Percentiles rank a stretch among this genome's conserved stretches.
Evolutionary conservation across 64 coral and sea anemone genomes (phyloP).

Genomic region (Montipora efflorescens): DNA sequence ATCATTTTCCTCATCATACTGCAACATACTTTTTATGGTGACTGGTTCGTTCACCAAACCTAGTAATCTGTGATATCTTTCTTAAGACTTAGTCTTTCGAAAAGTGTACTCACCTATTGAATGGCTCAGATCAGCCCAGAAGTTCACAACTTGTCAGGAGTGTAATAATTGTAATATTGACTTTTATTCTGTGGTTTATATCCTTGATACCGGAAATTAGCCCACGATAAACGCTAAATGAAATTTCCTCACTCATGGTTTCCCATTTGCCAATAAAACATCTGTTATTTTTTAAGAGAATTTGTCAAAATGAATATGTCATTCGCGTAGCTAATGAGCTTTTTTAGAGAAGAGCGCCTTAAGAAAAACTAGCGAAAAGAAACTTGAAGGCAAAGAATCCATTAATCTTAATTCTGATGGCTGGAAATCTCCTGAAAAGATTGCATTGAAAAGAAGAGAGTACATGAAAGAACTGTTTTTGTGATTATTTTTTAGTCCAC

Average conservation of each 20-base stretch:
- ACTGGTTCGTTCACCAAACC: too few species aligned
- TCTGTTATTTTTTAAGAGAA: constrained; percentile 15
- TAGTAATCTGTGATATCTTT: too few species aligned
- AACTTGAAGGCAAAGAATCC: too few species aligned
- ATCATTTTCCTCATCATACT: too few species aligned
- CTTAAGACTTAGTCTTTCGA: too few species aligned
- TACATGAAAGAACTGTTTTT: too few species aligned
- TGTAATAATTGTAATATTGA: constrained; percentile 27
- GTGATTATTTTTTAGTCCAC: too few species aligned
- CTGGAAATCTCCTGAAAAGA: too few species aligned
- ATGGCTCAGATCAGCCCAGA: neutral
- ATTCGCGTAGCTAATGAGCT: constrained; percentile 9
- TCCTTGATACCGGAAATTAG: constrained; percentile 38
- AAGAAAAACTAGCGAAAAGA: neutral
- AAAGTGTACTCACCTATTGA: constrained; percentile 19
- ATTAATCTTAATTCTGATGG: too few species aligned
- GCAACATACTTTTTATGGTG: too few species aligned
- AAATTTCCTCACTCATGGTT: constrained; percentile 5
- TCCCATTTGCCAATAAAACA: neutral
- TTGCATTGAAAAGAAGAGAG: too few species aligned
- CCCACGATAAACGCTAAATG: constrained; percentile 24
- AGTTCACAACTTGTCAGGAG: neutral
- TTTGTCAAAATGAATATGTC: constrained; percentile 20
- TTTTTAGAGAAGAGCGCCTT: neutral
- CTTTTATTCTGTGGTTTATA: neutral